phyloP scores from a whole-genome alignment of 2,113 vertebrate genomes.

The Oreotragus oreotragus region DNA sequence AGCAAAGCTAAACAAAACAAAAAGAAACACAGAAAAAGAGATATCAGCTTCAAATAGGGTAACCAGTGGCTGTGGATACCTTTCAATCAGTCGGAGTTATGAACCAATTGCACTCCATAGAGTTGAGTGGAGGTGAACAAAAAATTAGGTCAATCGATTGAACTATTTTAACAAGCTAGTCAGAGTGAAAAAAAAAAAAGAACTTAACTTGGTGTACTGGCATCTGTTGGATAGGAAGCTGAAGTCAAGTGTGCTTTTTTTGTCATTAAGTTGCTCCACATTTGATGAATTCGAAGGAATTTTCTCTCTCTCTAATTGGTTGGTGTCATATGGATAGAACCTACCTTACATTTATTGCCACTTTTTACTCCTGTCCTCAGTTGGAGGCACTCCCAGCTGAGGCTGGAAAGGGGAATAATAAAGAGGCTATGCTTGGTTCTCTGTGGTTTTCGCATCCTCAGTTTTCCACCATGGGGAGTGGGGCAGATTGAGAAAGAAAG shows the following conservation, averaged over 20 bases:
- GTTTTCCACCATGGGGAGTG: background rate
- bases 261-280: slow-evolving; percentile 18
- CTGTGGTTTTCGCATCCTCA: background rate
- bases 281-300: slow-evolving; percentile 27
- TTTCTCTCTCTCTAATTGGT: slow-evolving; percentile 34
- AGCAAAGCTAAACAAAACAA: slow-evolving; percentile 49
- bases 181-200: background rate
- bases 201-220: slow-evolving; percentile 17
- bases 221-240: background rate
- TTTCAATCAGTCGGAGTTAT: slow-evolving; percentile 51
- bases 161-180: slow-evolving; percentile 52
- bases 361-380: background rate
- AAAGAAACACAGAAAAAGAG: slow-evolving; percentile 12
- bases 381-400: background rate
- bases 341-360: background rate
- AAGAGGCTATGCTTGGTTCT: slow-evolving; percentile 10
- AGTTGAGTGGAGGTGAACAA: background rate
- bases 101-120: background rate
- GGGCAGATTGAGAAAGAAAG: slow-evolving; percentile 8
- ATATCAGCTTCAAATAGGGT: slow-evolving; percentile 25
- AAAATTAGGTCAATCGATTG: slow-evolving; percentile 49
- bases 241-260: slow-evolving; percentile 22
- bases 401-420: background rate
- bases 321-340: background rate
- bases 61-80: background rate